Percentiles rank a stretch among this genome's conserved stretches.
Conservation (phyloP, 2,888 invertebrate genomes). For the Argynnis bischoffii region DNA sequence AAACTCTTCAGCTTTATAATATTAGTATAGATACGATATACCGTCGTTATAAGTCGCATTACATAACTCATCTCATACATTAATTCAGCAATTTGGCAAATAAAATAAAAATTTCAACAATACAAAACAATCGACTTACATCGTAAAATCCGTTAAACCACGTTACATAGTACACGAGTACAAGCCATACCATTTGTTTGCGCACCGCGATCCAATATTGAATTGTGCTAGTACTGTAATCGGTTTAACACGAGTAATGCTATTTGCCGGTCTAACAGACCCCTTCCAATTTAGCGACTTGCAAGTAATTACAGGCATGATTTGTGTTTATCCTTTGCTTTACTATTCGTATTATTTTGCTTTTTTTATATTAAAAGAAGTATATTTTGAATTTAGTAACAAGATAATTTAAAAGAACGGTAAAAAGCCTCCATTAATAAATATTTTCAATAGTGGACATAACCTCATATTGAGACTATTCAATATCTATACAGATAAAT, state of each 20-base stretch:
- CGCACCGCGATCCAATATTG: conserved; percentile 46
- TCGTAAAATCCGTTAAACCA: conserved; percentile 5
- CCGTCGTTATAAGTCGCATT: too few species aligned
- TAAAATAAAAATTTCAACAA: background rate
- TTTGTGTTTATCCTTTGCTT: conserved; percentile 37
- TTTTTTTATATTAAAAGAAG: background rate
- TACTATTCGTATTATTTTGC: background rate
- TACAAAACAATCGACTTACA: background rate
- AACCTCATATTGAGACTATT: too few species aligned
- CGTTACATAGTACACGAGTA: background rate
- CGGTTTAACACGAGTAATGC: conserved; percentile 65
- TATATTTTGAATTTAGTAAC: too few species aligned
- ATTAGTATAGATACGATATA: too few species aligned
- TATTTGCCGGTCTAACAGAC: conserved; percentile 59
- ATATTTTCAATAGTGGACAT: too few species aligned
- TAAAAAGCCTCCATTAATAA: too few species aligned
- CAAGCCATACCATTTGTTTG: conserved; percentile 31
- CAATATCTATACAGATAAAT: too few species aligned
- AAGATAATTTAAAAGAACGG: too few species aligned
- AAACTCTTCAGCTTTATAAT: too few species aligned
- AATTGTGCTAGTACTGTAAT: conserved; percentile 53
- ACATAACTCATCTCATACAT: too few species aligned
- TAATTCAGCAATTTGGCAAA: too few species aligned
- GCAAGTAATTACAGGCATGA: conserved; percentile 46
- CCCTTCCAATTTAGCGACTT: conserved; percentile 41